Conservation (phyloP, 1,140 invertebrate species). For the Caerostris darwini region DNA sequence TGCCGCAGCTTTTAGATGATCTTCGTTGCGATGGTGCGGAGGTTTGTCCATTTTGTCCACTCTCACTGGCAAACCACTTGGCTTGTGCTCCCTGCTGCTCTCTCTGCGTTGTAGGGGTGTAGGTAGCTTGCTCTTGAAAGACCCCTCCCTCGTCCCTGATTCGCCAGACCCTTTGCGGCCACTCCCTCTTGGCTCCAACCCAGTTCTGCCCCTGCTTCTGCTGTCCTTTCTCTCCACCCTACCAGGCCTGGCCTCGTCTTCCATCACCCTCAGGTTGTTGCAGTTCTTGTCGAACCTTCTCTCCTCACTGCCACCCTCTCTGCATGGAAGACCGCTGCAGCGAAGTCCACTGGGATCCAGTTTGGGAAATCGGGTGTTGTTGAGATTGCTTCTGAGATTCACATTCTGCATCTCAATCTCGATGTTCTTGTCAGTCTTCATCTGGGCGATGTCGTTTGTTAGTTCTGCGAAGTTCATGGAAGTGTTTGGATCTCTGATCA, state of each 20-base stretch:
- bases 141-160: not conserved
- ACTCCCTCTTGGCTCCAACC: not conserved
- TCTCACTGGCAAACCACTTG: not conserved
- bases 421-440: not conserved
- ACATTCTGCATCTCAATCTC: constrained; percentile 74
- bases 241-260: too few relatives aligned
- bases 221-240: constrained; percentile 42
- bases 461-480: not conserved
- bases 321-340: not conserved
- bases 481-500: not conserved
- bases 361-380: not conserved
- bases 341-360: not conserved
- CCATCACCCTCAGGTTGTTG: not conserved
- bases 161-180: not conserved
- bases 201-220: not conserved
- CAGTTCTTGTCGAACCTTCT: not conserved
- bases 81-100: not conserved
- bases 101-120: not conserved
- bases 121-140: not conserved
- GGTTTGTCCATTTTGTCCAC: constrained; percentile 8
- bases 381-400: not conserved
- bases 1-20: not conserved
- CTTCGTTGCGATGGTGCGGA: not conserved
- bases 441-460: not conserved
- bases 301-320: not conserved